Evolutionary conservation across 2,888 invertebrate species (phyloP), one percentile per base, ranked within the genome.

Genomic region (Lithophane leautieri): DNA sequence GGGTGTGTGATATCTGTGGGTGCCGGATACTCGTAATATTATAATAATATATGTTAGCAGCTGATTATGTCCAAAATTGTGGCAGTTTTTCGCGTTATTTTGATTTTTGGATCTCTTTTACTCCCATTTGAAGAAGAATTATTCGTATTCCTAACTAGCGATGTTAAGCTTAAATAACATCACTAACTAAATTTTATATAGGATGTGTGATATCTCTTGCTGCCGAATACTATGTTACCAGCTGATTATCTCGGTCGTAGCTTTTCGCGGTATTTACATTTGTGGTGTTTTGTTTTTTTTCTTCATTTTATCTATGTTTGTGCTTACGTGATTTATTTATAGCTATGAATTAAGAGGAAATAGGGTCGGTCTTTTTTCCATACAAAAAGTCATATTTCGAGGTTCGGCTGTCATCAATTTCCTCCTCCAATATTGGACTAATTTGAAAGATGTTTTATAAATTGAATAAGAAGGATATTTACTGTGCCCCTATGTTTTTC

Each of bases 1-100:
- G 40, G 25, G 47, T 81, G 63, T 71, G 70, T 65, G 56, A 28
- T 54, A 70, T 67, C 44, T 68, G 76, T 76, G 22, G 11, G 19
- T 42, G 28, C 47, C 25, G 34, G 40, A 68, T 67, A 58, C 25
- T 71, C 28, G 56, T 34, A 28, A 61, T 47, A 12, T 14, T 47
- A 7, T 42, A 12, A 12, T 14, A 40, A 7, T 42, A 12, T 16
- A 28, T 34, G 56, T 70, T 70, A 34, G 22, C 19, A 66, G 12
- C 44, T 62, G n/a, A 61, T 62, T 56, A 54, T 22, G 2, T 16
- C 2, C n/a, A 16, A 47, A 50, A 16, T 40, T 9, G 3, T 16
- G 25, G 58, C 44, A 44, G 6, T n/a, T 28, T 34, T 56, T 66
- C 42, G n/a, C 42, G 9, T 16, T 42, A 9, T 40, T 40, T 40